Evolutionary conservation across 2,888 invertebrate species (phyloP), one percentile per base, ranked within the genome.

Genomic region (Pollenia angustigena): DNA sequence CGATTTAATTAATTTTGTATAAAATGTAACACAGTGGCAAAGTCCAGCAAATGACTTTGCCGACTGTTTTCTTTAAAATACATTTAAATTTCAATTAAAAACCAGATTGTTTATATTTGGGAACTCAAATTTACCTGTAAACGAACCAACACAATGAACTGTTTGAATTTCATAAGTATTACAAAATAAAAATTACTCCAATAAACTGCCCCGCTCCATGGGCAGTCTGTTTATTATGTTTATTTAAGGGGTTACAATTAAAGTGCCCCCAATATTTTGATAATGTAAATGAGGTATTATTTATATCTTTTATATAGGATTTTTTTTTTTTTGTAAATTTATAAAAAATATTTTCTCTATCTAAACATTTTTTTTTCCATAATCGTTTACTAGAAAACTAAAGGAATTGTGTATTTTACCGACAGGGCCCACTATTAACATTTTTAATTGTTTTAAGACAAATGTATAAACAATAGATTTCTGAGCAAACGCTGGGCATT

Each of bases 161-260:
- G 32, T 32, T 32, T 32, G 6, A 32, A 32, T 32, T 32, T 32
- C 6, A 32, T 32, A 32, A 32, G 32, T 32, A 6, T 32, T 32
- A 6, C 32, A 32, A 6, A 0, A 6, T 32, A 6, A 32, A 32
- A 23, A 23, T 23, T 23, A 23, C 23, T 32, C 32, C 32, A 14
- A 60, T 40, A 40, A 60, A 60, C 32, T 40, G 60, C 7, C 40
- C 40, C 11, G 2, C 44, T 23, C 18, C 9, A 64, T 46, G 18
- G 18, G 64, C 64, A 9, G 64, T 46, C 46, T 16, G 44, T 18
- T 18, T 64, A 64, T 44, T 32, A 64, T 44, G 40, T 60, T 60
- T 60, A 64, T 64, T 64, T 46, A 44, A 64, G 32, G 18, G 46
- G 16, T 40, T 60, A 40, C 60, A 60, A n/a, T n/a, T n/a, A 9